phyloP scores from a whole-genome alignment of 2,888 invertebrate species.

The Colostygia pectinataria region DNA sequence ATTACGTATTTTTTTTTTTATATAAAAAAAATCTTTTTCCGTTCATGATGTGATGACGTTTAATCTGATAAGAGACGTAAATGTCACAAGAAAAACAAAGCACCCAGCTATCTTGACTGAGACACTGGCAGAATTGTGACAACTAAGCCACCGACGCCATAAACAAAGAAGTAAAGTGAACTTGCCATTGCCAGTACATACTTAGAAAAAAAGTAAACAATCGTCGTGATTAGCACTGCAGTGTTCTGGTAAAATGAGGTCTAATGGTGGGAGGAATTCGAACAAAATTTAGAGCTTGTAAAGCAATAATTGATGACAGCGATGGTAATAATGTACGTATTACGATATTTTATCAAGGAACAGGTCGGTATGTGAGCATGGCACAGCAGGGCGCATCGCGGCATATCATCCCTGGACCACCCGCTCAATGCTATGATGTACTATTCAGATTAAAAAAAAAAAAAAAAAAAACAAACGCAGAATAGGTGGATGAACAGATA shows the following conservation, averaged over 20 bases:
- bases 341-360: conserved; percentile 47
- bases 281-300: conserved; percentile 29
- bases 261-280: conserved; percentile 2
- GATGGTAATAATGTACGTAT: conserved; percentile 34
- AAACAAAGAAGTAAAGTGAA: no score
- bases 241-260: background rate
- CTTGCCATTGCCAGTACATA: no score
- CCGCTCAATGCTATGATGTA: conserved; percentile 54
- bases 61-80: no score
- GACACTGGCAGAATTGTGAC: no score
- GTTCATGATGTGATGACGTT: no score
- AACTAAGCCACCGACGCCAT: no score
- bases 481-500: conserved; percentile 33
- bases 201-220: no score
- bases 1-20: no score
- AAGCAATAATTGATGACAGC: conserved; percentile 38
- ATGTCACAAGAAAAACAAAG: no score
- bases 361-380: conserved; percentile 54
- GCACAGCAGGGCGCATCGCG: conserved; percentile 58
- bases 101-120: no score
- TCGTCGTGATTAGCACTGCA: background rate
- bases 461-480: conserved; percentile 24
- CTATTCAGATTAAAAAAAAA: conserved; percentile 36
- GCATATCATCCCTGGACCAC: conserved; percentile 58
- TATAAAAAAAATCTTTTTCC: no score